Base-by-base conservation (phyloP, 2,797 vertebrate species). In the Adelosebastes latens region DNA sequence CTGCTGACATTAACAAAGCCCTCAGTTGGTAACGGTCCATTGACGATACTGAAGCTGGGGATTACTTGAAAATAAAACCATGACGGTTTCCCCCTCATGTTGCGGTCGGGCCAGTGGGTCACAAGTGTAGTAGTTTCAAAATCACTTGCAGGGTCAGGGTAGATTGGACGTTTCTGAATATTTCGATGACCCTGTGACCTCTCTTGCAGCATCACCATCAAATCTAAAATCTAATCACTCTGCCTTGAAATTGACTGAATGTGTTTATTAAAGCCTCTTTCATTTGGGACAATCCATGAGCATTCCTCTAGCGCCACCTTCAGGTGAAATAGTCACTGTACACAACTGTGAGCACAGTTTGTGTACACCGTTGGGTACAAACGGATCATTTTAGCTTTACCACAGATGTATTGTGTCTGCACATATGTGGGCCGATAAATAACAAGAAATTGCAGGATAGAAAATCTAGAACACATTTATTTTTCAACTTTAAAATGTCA, bases 1-100 rank as follows among this genome's bases (percentile, higher is more conserved):
- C 83, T 64, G 78, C 72, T 79, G 79, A 77, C 71, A 79, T 46
- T 65, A 72, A 70, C 79, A 74, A 71, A 79, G 61, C 71, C 78
- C 58, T 69, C 7, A 16, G 20, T 52, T 68, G 32, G 73, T 64
- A 75, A 53, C 1, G 39, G 46, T 42, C 36, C 65, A 81, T 10
- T 89, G 80, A 77, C 25, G 63, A 74, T 13, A 82, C 71, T 79
- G 22, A 82, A 84, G 73, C 72, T 77, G 12, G 68, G 60, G 75
- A 83, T 84, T 80, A 80, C 8, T 61, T 53, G 31, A 27, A 71
- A 82, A 86, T 80, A 75, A 83, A 81, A 72, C 49, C 53, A 55
- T 34, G 34, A 68, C 2, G 0, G 42, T 39, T 79, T 62, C 55
- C 20, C 25, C 27, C 32, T 78, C 46, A 49, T 67, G 49, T 49